Evolutionary conservation across 2,797 vertebrate genomes (phyloP), one percentile per base, ranked within the genome.

Genomic region (Loris lydekkerianus): DNA sequence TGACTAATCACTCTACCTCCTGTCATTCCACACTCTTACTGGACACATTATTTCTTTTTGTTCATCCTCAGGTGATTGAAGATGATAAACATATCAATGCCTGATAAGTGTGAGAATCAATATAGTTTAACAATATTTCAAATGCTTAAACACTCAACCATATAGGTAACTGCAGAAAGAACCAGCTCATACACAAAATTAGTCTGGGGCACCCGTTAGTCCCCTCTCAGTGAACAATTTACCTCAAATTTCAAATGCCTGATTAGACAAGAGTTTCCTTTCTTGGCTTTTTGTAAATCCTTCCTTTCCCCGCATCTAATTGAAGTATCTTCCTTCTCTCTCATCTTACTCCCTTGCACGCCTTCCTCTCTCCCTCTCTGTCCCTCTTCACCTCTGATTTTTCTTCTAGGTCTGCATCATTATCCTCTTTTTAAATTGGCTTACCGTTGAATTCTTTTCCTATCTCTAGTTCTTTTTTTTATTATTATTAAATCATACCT

Each of bases 71-170:
- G 75, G n/a, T 91, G 15, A 93, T 11, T 72, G 17, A 91, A 34
- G 5, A 1, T 94, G 76, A 49, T 78, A 91, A 96, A 94, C 83
- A 46, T 86, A 75, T 69, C 60, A 93, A 46, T 3, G 2, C 5
- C 21, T 93, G 83, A 27, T 17, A 80, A 86, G 25, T 88, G 75
- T 93, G 70, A 5, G 34, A 94, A 86, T 72, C 63, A 78, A 21
- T 65, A 1, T 75, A 13, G 13, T 58, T 81, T 29, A 94, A 70
- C 88, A 92, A 88, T 92, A 85, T 56, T 86, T 92, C 46, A 92
- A 92, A 69, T 76, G 86, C 46, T 81, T 53, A 81, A 80, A 72
- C 31, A 29, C 25, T 92, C 80, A 93, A 72, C 7, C 70, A 80
- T 18, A 84, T 15, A 80, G 46, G 40, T 80, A 94, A 88, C 37